Conservation (phyloP, 92 coral and sea anemone genomes). For the Epizoanthus rinbou region DNA sequence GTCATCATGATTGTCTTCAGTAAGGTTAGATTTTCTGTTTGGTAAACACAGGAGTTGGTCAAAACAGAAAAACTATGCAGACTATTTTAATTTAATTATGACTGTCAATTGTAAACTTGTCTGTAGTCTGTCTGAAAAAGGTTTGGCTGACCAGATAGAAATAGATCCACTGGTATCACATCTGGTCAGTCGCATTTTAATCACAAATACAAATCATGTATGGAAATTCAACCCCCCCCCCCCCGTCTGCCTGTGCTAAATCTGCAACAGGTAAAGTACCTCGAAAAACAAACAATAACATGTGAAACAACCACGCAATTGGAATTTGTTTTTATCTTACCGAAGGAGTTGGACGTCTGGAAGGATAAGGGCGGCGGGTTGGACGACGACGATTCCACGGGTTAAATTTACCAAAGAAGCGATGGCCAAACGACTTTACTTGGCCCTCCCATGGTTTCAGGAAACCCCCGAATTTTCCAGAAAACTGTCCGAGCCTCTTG, state of each 20-base stretch:
- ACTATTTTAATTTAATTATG: no score
- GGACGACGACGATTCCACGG: not conserved
- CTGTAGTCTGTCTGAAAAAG: no score
- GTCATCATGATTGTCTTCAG: slow-evolving; percentile 74
- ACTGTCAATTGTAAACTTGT: no score
- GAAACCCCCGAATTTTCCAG: not conserved
- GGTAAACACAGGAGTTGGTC: not conserved
- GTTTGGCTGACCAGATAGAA: no score
- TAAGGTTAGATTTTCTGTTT: slow-evolving; percentile 68
- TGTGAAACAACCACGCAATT: no score
- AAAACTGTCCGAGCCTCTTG: not conserved
- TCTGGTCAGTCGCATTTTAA: no score
- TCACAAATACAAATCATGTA: no score
- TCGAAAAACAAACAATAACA: no score
- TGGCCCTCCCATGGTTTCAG: not conserved
- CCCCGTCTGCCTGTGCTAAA: no score
- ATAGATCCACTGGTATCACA: no score
- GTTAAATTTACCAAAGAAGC: not conserved
- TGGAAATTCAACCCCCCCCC: no score
- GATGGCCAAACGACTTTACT: not conserved
- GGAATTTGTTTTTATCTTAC: not conserved
- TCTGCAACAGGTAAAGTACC: no score
- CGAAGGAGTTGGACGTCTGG: not conserved
- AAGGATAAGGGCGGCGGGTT: not conserved
- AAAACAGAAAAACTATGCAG: not conserved